Percentiles rank a stretch among this genome's conserved stretches.
These are phyloP conservation scores for Lepidostoma basale DNA, from an alignment of 1,140 invertebrate species.

Conservation along the genomic window DNA sequence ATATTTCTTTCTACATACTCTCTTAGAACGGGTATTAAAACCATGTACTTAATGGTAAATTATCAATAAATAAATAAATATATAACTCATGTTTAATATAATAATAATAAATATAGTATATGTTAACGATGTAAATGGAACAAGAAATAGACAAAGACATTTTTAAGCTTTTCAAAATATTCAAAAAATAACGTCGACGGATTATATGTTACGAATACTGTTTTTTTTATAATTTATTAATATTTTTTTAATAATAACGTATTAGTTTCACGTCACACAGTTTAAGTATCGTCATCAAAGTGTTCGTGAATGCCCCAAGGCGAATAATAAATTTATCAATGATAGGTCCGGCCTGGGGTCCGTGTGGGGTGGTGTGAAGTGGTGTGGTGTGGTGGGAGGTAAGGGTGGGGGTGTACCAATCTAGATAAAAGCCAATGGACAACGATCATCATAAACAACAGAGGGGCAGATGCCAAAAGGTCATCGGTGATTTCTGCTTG, in stretches of 20 bases:
- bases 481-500: slow-evolving; percentile 2
- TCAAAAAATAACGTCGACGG: not conserved
- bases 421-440: slow-evolving; percentile 40
- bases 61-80: no score
- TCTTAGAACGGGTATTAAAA: no score
- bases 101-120: no score
- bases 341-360: slow-evolving; percentile 23
- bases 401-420: slow-evolving; percentile 28
- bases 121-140: no score
- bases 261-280: not conserved
- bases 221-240: no score
- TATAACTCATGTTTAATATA: no score
- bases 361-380: not conserved
- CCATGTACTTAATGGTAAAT: no score
- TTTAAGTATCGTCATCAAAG: not conserved
- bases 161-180: no score
- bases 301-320: slow-evolving; percentile 22
- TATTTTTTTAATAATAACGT: no score
- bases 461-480: slow-evolving; percentile 19
- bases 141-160: no score
- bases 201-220: no score
- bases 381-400: not conserved
- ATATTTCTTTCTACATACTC: no score
- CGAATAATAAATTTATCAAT: slow-evolving; percentile 43
- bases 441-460: slow-evolving; percentile 41